phyloP scores from a whole-genome alignment of 2,113 vertebrate species.

The Microcebus ravelobensis region DNA sequence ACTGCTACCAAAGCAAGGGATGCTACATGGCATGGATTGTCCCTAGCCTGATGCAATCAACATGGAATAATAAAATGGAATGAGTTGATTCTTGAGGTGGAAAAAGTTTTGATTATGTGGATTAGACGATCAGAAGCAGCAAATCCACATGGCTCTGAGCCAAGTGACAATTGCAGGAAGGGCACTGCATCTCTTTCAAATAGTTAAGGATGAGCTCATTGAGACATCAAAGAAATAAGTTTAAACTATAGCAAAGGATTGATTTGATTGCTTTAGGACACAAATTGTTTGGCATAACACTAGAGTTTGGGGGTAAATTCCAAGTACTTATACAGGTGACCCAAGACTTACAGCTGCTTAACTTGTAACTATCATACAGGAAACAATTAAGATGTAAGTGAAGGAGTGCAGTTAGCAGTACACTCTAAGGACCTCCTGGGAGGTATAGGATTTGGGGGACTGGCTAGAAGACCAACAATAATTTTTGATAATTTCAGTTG shows the following conservation, averaged over 20 bases:
- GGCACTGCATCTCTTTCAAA: constrained; percentile 59
- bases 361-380: constrained; percentile 70
- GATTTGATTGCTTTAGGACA: constrained; percentile 78
- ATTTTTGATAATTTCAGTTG: constrained; percentile 48
- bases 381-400: constrained; percentile 69
- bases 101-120: constrained; percentile 79
- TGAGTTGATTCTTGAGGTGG: constrained; percentile 69
- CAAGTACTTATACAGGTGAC: constrained; percentile 75
- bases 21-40: constrained; percentile 40
- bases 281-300: constrained; percentile 74
- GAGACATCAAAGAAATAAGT: constrained; percentile 74
- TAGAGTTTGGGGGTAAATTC: constrained; percentile 77
- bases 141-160: constrained; percentile 74
- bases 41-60: constrained; percentile 65
- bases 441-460: constrained; percentile 18
- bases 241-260: constrained; percentile 48
- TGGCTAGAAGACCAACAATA: constrained; percentile 6
- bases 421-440: constrained; percentile 44
- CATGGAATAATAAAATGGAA: constrained; percentile 59
- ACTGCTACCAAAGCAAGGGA: constrained; percentile 34
- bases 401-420: not conserved
- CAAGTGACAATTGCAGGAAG: constrained; percentile 79
- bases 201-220: constrained; percentile 76
- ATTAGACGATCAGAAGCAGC: constrained; percentile 77
- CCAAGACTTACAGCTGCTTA: constrained; percentile 77